These are phyloP conservation scores for Poecilia wingei DNA, from an alignment of 2,797 vertebrate genomes.

Conservation along the genomic window DNA sequence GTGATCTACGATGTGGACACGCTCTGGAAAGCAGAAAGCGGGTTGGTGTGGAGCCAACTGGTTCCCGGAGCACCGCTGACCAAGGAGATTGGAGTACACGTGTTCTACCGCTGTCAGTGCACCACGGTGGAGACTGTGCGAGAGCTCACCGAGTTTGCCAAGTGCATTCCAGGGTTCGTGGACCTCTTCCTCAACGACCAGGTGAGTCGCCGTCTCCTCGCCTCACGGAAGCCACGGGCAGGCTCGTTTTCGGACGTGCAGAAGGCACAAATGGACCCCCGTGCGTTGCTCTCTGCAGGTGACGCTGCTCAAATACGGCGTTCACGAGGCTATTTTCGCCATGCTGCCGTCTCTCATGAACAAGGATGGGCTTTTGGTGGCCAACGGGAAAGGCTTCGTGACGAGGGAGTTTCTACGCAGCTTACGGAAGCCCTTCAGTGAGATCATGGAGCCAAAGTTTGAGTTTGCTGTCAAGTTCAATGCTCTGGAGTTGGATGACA, in stretches of 20 bases:
- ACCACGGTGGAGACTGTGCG: constrained; percentile 96
- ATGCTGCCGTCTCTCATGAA: constrained; percentile 99
- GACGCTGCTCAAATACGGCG: constrained; percentile 96
- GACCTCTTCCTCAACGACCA: constrained; percentile 97
- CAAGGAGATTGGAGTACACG: constrained; percentile 97
- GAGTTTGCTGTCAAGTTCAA: constrained; percentile 99
- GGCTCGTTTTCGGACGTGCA: neutral
- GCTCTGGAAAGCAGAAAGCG: constrained; percentile 95
- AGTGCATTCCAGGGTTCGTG: constrained; percentile 96
- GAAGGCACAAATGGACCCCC: neutral
- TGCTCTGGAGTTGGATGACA: constrained; percentile 96
- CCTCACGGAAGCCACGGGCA: neutral
- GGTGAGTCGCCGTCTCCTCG: constrained; percentile 53
- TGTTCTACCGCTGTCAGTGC: constrained; percentile 99
- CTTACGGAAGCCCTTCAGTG: constrained; percentile 93
- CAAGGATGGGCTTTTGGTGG: constrained; percentile 97
- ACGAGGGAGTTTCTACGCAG: constrained; percentile 97
- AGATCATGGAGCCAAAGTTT: constrained; percentile 99
- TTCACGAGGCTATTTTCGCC: constrained; percentile 97
- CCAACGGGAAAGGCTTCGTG: constrained; percentile 95
- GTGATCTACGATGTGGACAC: constrained; percentile 99
- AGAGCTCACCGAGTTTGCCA: constrained; percentile 98
- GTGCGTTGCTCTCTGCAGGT: constrained; percentile 75
- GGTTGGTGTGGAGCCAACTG: constrained; percentile 96
- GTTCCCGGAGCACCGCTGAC: constrained; percentile 89